A percentile compares a stretch with the other conserved stretches of the same genome.
Conservation (phyloP, 2,797 vertebrate species). For the Siniperca scherzeri region DNA sequence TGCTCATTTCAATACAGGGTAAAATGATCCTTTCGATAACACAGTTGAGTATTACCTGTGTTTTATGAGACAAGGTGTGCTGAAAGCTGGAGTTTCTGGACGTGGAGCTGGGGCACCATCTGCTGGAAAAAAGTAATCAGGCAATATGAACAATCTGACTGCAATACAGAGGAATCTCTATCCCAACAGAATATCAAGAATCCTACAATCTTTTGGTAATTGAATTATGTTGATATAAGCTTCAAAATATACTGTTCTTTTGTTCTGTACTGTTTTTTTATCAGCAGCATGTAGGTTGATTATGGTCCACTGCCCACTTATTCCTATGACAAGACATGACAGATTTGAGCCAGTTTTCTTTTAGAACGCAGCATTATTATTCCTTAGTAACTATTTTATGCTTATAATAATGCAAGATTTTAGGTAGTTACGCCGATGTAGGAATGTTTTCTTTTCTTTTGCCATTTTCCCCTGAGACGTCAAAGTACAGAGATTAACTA, state of each 20-base stretch:
- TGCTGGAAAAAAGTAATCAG: conserved; percentile 60
- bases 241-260: not conserved
- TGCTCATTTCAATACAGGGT: not conserved
- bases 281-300: not conserved
- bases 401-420: not conserved
- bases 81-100: conserved; percentile 5
- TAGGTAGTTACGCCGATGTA: not conserved
- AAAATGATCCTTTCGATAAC: not conserved
- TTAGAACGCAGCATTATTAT: not conserved
- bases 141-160: not conserved
- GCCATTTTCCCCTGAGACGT: not conserved
- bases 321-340: not conserved
- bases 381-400: not conserved
- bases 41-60: not conserved
- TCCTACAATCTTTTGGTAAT: not conserved
- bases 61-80: not conserved
- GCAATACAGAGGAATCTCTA: not conserved
- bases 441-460: not conserved
- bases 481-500: not conserved
- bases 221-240: not conserved
- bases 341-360: not conserved
- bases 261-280: too few relatives aligned
- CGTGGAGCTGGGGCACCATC: conserved; percentile 59
- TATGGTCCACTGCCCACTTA: not conserved
- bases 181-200: not conserved